Base-by-base conservation (phyloP, 2,797 vertebrate species). In the Momotus momota region DNA sequence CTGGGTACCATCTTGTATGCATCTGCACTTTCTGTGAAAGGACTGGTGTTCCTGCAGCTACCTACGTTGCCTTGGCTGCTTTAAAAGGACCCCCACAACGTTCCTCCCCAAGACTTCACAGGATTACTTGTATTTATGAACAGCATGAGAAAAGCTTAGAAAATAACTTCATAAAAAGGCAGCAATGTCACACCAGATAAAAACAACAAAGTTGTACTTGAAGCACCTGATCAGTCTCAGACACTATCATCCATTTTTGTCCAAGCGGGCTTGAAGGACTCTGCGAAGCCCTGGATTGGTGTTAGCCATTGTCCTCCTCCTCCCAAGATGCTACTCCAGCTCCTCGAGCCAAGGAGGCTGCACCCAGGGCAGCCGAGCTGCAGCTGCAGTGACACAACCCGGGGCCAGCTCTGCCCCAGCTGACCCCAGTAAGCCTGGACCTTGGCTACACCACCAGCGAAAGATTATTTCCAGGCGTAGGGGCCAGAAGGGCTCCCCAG, bases 1-100 rank as follows among this genome's bases (percentile, higher is more conserved):
- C 46, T 17, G 18, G 48, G 40, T 29, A 38, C 8, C 2, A 1
- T 19, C 62, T 31, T 25, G 14, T 10, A 54, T 0, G 0, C 40
- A 58, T 31, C 31, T n/a, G 35, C 26, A 14, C 21, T 12, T 31
- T 10, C 31, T 33, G 21, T 19, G 27, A 11, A n/a, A 70, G 41
- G 52, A 29, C 46, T 57, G 45, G 19, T 12, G 14, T 22, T 33
- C 38, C 64, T 57, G 26, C 49, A 40, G 17, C 19, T 40, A 38
- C 23, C 31, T 8, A 38, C n/a, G 13, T 2, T 26, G 58, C 38
- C 72, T 25, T 0, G 0, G 20, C 38, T 43, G 22, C 69, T 82
- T 46, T 52, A 14, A 20, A 49, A 83, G 73, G 25, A 61, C 43
- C 33, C 26, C 26, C 43, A 33, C 14, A 25, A 23, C 18, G 18